phyloP scores from a whole-genome alignment of 1,140 invertebrate genomes.

The Panonychus citri region DNA sequence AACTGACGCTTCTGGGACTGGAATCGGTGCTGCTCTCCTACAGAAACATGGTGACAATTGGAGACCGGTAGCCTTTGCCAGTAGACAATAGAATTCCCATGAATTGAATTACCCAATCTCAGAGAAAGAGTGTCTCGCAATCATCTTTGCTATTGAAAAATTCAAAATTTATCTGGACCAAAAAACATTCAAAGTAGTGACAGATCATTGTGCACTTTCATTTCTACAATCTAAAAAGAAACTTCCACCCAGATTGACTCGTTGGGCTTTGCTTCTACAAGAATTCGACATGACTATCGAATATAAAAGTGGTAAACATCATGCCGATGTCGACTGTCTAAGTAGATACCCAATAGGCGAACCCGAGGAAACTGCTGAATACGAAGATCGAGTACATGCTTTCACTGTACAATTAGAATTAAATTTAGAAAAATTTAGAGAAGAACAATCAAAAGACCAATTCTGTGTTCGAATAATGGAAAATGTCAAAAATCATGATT shows the following conservation, averaged over 20 bases:
- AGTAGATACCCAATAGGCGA: neutral
- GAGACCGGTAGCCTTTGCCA: neutral
- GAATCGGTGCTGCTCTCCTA: conserved; percentile 25
- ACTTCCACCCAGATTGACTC: neutral
- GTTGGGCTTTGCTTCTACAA: neutral
- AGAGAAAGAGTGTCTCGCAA: neutral
- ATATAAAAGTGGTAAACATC: neutral
- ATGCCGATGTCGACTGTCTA: neutral
- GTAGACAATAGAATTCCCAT: conserved; percentile 15
- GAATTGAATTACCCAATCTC: neutral
- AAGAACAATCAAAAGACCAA: too few species aligned
- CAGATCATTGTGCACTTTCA: neutral
- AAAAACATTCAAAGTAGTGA: neutral
- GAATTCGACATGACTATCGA: neutral
- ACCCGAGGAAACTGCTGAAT: neutral
- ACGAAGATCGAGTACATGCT: too few species aligned
- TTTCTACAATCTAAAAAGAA: neutral
- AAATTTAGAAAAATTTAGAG: too few species aligned
- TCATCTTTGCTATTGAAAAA: neutral
- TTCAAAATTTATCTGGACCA: neutral
- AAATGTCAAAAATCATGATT: too few species aligned
- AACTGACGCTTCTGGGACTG: conserved; percentile 21
- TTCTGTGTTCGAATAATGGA: too few species aligned
- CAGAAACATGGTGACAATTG: conserved; percentile 20
- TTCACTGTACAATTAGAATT: too few species aligned